A percentile compares a stretch with the other conserved stretches of the same genome.
phyloP scores from a whole-genome alignment of 2,113 vertebrate genomes.

The Panurus biarmicus region DNA sequence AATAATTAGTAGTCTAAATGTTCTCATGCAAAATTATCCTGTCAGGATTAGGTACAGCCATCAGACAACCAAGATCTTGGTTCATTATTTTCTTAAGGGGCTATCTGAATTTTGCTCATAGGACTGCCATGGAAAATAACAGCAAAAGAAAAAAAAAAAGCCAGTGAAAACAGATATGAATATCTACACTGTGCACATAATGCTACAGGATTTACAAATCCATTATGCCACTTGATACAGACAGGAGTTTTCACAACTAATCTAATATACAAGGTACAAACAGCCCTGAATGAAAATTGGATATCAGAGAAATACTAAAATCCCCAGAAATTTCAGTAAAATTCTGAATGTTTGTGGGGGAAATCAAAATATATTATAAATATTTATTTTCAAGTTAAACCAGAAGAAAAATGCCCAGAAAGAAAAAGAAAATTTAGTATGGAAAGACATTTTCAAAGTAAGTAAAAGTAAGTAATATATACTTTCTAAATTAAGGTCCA shows the following conservation, averaged over 20 bases:
- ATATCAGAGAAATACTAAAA: neutral
- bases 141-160: neutral
- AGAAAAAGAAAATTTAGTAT: too few relatives aligned
- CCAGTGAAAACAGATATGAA: neutral
- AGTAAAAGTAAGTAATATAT: neutral
- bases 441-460: neutral
- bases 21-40: neutral
- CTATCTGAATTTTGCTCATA: neutral
- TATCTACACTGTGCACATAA: neutral
- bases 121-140: neutral
- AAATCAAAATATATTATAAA: neutral
- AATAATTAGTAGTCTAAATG: neutral
- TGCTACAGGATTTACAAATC: neutral
- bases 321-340: neutral
- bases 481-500: neutral
- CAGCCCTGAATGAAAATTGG: neutral
- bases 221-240: neutral
- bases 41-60: neutral
- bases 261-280: neutral
- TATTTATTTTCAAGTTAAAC: neutral
- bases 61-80: neutral
- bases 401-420: neutral
- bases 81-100: neutral
- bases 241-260: neutral
- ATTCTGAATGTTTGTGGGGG: neutral